These are phyloP conservation scores for Xenentodon cancila DNA, from an alignment of 2,797 vertebrate species.

Conservation along the genomic window DNA sequence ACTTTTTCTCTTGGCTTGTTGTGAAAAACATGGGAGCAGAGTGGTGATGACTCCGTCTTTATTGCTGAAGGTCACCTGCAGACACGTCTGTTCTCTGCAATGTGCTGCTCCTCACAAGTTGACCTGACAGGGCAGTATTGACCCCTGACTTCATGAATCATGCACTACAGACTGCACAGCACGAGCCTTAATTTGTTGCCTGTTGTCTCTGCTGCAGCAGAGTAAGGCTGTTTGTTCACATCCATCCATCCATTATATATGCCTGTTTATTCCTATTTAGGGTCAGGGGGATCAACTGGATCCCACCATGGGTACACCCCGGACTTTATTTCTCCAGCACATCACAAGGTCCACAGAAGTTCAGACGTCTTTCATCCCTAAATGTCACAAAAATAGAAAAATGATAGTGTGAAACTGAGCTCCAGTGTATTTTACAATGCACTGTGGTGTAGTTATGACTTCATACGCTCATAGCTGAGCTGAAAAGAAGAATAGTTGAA, in stretches of 20 bases:
- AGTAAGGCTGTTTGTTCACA: constrained; percentile 2
- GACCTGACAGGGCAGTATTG: constrained; percentile 67
- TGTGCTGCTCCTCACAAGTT: constrained; percentile 62
- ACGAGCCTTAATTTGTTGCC: constrained; percentile 33
- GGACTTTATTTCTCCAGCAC: no score
- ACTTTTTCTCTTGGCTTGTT: constrained; percentile 62
- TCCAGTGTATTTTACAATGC: constrained; percentile 6
- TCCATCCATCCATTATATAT: no score
- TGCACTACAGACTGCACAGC: constrained; percentile 47
- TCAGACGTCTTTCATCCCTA: constrained; percentile 4
- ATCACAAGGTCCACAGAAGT: neutral
- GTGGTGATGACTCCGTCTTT: constrained; percentile 73
- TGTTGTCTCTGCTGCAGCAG: constrained; percentile 26
- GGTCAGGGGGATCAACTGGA: no score
- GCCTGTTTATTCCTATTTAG: no score
- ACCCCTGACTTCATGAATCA: constrained; percentile 76
- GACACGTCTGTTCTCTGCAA: constrained; percentile 58
- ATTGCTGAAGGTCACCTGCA: constrained; percentile 76
- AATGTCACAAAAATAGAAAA: constrained; percentile 7
- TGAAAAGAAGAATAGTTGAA: constrained; percentile 12
- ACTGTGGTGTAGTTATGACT: neutral
- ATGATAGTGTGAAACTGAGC: constrained; percentile 1
- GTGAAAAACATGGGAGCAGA: constrained; percentile 66
- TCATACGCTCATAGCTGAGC: neutral
- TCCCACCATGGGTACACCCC: no score